These are phyloP conservation scores for Plebejus anna DNA, from an alignment of 2,888 invertebrate genomes.

Conservation along the genomic window DNA sequence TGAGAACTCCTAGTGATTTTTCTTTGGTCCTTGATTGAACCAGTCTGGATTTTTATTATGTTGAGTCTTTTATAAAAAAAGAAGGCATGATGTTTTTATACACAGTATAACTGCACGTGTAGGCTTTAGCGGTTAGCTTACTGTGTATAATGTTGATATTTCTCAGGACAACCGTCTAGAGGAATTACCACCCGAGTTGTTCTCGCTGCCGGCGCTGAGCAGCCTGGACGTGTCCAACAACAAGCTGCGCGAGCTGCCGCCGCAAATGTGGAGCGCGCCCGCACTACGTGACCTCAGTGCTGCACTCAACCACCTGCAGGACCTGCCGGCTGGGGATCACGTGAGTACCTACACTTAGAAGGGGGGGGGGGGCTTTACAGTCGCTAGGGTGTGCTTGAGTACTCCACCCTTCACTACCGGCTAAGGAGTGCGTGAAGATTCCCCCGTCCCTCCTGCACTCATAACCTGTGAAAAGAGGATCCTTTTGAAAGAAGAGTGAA, in stretches of 20 bases:
- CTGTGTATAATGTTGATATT: not conserved
- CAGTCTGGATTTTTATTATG: too few species aligned
- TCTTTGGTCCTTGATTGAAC: too few species aligned
- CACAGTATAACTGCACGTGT: too few species aligned
- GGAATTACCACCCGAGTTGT: slow-evolving; percentile 88
- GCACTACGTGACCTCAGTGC: slow-evolving; percentile 92
- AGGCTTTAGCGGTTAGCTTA: too few species aligned
- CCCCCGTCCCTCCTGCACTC: too few species aligned
- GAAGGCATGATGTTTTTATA: too few species aligned
- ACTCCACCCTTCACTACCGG: slow-evolving; percentile 42
- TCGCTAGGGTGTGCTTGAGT: too few species aligned
- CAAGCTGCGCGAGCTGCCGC: slow-evolving; percentile 90
- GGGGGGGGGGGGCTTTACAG: not conserved
- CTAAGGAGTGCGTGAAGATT: slow-evolving; percentile 42
- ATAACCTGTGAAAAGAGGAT: too few species aligned
- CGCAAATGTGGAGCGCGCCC: slow-evolving; percentile 91
- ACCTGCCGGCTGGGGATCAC: slow-evolving; percentile 77
- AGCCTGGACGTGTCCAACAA: slow-evolving; percentile 97
- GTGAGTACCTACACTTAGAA: slow-evolving; percentile 32
- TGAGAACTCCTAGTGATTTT: too few species aligned
- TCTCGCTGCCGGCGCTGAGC: slow-evolving; percentile 87
- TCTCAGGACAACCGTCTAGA: slow-evolving; percentile 91
- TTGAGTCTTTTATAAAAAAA: too few species aligned
- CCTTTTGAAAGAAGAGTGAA: too few species aligned
- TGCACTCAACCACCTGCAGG: slow-evolving; percentile 91